A percentile compares a stretch with the other conserved stretches of the same genome.
These are phyloP conservation scores for Endotricha flammealis DNA, from an alignment of 2,888 invertebrate genomes.

Conservation along the genomic window DNA sequence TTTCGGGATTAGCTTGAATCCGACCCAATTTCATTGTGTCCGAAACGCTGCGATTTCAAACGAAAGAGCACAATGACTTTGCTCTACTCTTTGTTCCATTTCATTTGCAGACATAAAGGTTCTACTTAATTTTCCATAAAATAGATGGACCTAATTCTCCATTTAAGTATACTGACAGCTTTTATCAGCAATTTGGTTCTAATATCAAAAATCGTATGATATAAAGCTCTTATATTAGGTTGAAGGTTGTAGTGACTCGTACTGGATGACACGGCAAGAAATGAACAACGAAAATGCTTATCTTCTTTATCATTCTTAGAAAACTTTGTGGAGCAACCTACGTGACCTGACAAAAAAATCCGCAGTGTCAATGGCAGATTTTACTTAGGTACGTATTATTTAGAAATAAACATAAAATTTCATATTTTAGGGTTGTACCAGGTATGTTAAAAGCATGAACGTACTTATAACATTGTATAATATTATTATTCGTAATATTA, in stretches of 20 bases:
- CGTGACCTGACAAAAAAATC: background rate
- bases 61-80: conserved; percentile 15
- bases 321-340: background rate
- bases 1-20: conserved; percentile 15
- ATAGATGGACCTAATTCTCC: too few species aligned
- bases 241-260: background rate
- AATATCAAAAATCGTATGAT: too few species aligned
- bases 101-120: conserved; percentile 5
- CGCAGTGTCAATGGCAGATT: too few species aligned
- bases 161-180: background rate
- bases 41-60: conserved; percentile 12
- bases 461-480: too few species aligned
- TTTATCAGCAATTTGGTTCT: background rate
- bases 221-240: too few species aligned
- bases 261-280: too few species aligned
- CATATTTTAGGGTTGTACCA: too few species aligned
- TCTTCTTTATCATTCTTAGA: background rate
- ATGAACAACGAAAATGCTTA: too few species aligned
- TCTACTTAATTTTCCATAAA: conserved; percentile 1
- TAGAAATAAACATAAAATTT: too few species aligned
- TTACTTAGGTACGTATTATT: too few species aligned
- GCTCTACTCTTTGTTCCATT: conserved; percentile 13
- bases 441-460: too few species aligned
- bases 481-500: too few species aligned
- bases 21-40: conserved; percentile 15